Conservation (phyloP, 2,797 vertebrate genomes). For the Avahi laniger region DNA sequence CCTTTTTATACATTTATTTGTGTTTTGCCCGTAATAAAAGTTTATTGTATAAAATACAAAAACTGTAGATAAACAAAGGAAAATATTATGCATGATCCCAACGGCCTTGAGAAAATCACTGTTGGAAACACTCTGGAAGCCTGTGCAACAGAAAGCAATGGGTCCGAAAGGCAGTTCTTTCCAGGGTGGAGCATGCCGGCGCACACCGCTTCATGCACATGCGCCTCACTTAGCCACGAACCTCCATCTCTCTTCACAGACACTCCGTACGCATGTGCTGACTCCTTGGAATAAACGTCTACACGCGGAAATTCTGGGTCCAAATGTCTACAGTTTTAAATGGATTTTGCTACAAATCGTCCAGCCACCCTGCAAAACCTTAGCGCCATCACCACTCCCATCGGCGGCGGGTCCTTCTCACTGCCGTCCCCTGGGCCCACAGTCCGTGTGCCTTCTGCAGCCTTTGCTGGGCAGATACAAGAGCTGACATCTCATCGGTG, state of each 20-base stretch:
- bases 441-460: rapidly evolving
- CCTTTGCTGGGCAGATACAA: not conserved
- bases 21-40: not conserved
- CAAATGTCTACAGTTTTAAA: not conserved
- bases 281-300: not conserved
- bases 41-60: not conserved
- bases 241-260: not conserved
- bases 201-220: rapidly evolving
- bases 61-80: not conserved
- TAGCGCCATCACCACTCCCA: rapidly evolving
- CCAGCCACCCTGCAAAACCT: not conserved
- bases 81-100: not conserved
- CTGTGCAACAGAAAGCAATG: rapidly evolving
- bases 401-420: not conserved
- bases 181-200: rapidly evolving
- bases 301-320: not conserved
- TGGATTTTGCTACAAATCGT: not conserved
- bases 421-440: rapidly evolving
- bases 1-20: not conserved
- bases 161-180: not conserved
- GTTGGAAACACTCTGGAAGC: not conserved
- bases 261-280: not conserved
- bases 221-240: not conserved
- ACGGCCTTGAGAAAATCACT: not conserved
- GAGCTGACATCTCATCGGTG: too few relatives aligned